Base-by-base conservation (phyloP, 2,888 invertebrate genomes). In the Hedychridium roseum region DNA sequence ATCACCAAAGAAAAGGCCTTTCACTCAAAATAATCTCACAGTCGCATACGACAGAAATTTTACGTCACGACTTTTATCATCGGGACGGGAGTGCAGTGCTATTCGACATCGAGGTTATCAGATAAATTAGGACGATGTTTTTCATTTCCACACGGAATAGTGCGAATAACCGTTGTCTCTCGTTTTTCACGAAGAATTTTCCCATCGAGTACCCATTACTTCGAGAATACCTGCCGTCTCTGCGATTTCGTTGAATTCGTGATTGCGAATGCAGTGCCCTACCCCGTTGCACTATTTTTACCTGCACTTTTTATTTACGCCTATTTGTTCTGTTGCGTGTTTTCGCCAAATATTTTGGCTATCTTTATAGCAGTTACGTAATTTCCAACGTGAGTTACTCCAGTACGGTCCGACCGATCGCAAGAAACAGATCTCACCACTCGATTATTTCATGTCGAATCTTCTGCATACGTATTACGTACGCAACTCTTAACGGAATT, bases 241-340 rank as follows among this genome's bases (percentile, higher is more conserved):
- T 43, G 46, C 46, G 51, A 54, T 55, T 55, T 54, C 16, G 3
- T 60, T 49, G 47, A 43, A 60, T 47, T 46, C 46, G 14, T 49
- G 38, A 50, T 52, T 47, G 58, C 50, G 38, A 52, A 49, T 54
- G 58, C 52, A 48, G 52, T 57, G 58, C 62, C 64, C 57, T 60
- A 62, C 62, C 69, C 61, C 54, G 48, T 55, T 49, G 59, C 62
- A 71, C 71, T 71, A 71, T 71, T 71, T 71, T 71, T 71, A 59
- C 60, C 65, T 60, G 46, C 51, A 53, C 51, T 48, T 57, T 68
- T 68, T 63, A 52, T 60, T 57, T 54, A 57, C 53, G 41, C 54
- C 54, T 54, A 52, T 57, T 60, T 57, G 55, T 66, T 57, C 55
- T 57, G 50, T 58, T 60, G 64, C 60, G 55, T 58, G 58, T 62